Evolutionary conservation across 2,888 invertebrate species (phyloP).

Genomic region (Auanema freiburgensis): DNA sequence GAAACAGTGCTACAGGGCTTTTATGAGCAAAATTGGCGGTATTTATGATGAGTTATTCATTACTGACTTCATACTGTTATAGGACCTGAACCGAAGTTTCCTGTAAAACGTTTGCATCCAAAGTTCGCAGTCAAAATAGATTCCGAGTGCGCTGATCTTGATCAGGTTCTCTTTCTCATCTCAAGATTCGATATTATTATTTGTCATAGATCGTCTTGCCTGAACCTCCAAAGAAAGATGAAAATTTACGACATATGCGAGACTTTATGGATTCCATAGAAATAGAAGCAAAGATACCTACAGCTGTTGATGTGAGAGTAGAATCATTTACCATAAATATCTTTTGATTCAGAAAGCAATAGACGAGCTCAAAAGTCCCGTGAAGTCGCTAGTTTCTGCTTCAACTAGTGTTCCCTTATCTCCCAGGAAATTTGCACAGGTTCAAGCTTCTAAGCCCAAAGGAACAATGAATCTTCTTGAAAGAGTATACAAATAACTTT

Average conservation of each 20-base stretch:
- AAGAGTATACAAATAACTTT: slow-evolving; percentile 19
- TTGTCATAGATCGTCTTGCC: slow-evolving; percentile 6
- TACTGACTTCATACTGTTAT: too few species aligned
- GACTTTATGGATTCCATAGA: slow-evolving; percentile 20
- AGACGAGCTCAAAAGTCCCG: slow-evolving; percentile 13
- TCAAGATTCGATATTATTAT: not conserved
- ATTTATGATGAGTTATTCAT: slow-evolving; percentile 2
- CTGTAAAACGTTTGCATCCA: slow-evolving; percentile 14
- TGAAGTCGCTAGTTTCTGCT: slow-evolving; percentile 11
- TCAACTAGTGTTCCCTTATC: slow-evolving; percentile 22
- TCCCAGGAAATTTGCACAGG: slow-evolving; percentile 23
- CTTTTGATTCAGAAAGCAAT: slow-evolving; percentile 2
- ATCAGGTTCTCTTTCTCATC: not conserved
- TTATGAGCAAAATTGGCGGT: slow-evolving; percentile 15
- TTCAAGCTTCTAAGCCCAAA: slow-evolving; percentile 7
- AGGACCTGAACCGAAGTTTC: not conserved
- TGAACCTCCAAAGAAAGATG: slow-evolving; percentile 8
- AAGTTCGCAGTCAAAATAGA: slow-evolving; percentile 10
- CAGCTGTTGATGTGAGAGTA: slow-evolving; percentile 17
- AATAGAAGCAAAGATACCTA: not conserved
- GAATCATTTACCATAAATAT: not conserved
- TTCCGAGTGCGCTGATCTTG: slow-evolving; percentile 7
- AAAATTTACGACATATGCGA: slow-evolving; percentile 8
- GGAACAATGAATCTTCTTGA: slow-evolving; percentile 19
- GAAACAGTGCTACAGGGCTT: slow-evolving; percentile 10